These are phyloP conservation scores for Neogobius melanostomus DNA, from an alignment of 2,113 vertebrate genomes.

Conservation along the genomic window DNA sequence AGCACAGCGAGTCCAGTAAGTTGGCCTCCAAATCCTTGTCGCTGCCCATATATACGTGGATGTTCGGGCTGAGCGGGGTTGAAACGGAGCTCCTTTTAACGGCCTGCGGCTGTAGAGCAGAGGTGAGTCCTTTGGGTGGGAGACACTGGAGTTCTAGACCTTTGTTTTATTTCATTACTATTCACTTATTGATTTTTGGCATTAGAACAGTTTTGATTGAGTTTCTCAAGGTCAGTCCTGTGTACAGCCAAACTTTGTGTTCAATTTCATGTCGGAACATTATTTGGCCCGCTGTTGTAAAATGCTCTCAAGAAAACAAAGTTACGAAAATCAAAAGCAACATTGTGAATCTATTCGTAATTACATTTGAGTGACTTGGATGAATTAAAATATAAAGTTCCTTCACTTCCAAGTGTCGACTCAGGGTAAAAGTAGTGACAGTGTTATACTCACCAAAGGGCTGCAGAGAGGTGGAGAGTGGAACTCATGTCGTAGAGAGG, in stretches of 20 bases:
- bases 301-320: slow-evolving; percentile 64
- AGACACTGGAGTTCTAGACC: slow-evolving; percentile 19
- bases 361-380: slow-evolving; percentile 40
- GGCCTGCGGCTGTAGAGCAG: slow-evolving; percentile 46
- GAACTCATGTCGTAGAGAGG: slow-evolving; percentile 28
- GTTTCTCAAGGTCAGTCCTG: neutral
- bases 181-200: neutral
- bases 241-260: neutral
- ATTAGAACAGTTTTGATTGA: neutral
- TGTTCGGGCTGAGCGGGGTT: slow-evolving; percentile 44
- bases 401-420: slow-evolving; percentile 14
- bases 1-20: slow-evolving; percentile 55
- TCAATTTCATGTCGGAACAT: neutral
- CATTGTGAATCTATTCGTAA: slow-evolving; percentile 64
- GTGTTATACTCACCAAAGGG: slow-evolving; percentile 48
- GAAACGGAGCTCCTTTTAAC: slow-evolving; percentile 38
- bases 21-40: slow-evolving; percentile 42
- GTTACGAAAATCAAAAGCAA: slow-evolving; percentile 50
- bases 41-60: slow-evolving; percentile 26
- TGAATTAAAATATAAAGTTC: slow-evolving; percentile 26
- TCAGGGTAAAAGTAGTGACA: slow-evolving; percentile 42
- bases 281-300: slow-evolving; percentile 39
- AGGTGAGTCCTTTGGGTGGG: slow-evolving; percentile 58
- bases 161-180: slow-evolving; percentile 23
- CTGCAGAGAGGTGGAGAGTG: slow-evolving; percentile 30